These are phyloP conservation scores for Tyto alba DNA, from an alignment of 2,113 vertebrate genomes.

Conservation along the genomic window DNA sequence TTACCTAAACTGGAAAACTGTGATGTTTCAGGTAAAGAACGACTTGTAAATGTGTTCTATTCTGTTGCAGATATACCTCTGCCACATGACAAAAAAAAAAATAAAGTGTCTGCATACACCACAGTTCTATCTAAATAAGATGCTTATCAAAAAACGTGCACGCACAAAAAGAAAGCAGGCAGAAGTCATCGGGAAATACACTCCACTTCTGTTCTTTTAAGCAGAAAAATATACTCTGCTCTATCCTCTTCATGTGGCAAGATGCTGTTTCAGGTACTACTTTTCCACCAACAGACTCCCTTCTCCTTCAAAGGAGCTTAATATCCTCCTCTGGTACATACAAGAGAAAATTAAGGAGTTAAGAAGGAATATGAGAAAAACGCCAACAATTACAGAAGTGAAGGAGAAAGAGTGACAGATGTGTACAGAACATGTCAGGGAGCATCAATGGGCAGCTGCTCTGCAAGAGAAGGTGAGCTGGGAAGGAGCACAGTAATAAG, in stretches of 20 bases:
- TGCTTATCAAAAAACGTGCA: neutral
- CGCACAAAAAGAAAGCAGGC: neutral
- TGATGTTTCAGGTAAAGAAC: neutral
- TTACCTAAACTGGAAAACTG: neutral
- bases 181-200: neutral
- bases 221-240: neutral
- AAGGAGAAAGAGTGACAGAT: neutral
- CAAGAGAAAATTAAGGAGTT: neutral
- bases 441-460: rapidly evolving
- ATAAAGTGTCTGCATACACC: neutral
- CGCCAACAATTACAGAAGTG: neutral
- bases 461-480: neutral
- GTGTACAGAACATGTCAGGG: neutral
- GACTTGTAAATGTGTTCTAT: neutral
- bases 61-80: neutral
- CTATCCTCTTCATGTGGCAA: neutral
- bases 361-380: neutral
- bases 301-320: neutral
- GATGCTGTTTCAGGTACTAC: neutral
- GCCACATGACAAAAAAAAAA: neutral
- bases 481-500: neutral
- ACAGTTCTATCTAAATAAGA: neutral
- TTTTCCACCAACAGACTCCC: neutral
- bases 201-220: neutral
- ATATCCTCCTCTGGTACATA: neutral